Percentiles rank a stretch among this genome's conserved stretches.
phyloP scores from a whole-genome alignment of 2,888 invertebrate genomes.

The Sminthurides aquaticus region DNA sequence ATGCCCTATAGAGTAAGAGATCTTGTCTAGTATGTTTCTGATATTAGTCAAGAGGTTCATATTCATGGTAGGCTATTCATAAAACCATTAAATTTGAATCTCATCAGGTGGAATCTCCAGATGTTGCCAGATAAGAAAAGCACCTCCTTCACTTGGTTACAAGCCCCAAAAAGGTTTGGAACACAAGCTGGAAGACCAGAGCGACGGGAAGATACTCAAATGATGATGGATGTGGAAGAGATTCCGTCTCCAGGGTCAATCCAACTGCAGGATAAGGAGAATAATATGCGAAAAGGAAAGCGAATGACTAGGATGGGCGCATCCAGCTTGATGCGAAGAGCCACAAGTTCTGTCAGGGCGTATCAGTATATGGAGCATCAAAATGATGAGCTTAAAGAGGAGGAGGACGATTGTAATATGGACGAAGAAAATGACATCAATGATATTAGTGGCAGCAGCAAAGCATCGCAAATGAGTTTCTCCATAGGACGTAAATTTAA shows the following conservation, averaged over 20 bases:
- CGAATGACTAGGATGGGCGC: slow-evolving; percentile 23
- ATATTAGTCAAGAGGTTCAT: too few species aligned
- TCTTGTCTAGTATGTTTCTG: too few species aligned
- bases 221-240: slow-evolving; percentile 14
- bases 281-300: slow-evolving; percentile 13
- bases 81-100: not conserved
- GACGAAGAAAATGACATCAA: slow-evolving; percentile 23
- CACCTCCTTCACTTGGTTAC: slow-evolving; percentile 43
- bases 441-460: slow-evolving; percentile 18
- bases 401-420: slow-evolving; percentile 15
- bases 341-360: slow-evolving; percentile 11
- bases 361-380: slow-evolving; percentile 20
- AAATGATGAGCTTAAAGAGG: slow-evolving; percentile 12
- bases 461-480: slow-evolving; percentile 11
- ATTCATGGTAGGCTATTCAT: too few species aligned
- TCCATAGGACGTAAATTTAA: slow-evolving; percentile 33
- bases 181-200: not conserved
- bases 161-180: slow-evolving; percentile 23
- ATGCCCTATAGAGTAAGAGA: too few species aligned
- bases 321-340: slow-evolving; percentile 13
- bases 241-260: not conserved
- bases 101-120: slow-evolving; percentile 5
- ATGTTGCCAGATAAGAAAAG: slow-evolving; percentile 43
- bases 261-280: slow-evolving; percentile 11
- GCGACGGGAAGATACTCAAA: slow-evolving; percentile 2